Base-by-base conservation (phyloP, 2,888 invertebrate genomes). In the Aleiodes testaceus region DNA sequence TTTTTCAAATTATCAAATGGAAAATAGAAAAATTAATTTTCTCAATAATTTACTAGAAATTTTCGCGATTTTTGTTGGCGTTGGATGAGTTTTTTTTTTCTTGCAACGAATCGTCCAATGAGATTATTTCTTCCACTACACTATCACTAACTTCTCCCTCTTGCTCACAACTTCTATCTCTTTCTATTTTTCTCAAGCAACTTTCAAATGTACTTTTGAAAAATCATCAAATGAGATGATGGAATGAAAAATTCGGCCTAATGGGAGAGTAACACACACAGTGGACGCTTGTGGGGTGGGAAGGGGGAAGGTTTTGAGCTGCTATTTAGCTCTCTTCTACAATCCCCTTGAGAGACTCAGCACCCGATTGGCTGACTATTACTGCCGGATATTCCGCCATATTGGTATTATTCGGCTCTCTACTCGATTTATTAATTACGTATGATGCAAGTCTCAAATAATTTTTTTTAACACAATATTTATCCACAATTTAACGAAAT, bases 281-380 rank as follows among this genome's bases (percentile, higher is more conserved):
- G 91, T 90, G 91, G 92, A 92, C 92, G 92, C 92, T 92, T 92
- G 90, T 90, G 84, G 87, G 87, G 88, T 87, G 90, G 89, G 90
- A 91, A 30, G 36, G 14, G 55, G 59, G 36, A 18, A 16, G 53
- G 26, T 22, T 50, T 50, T 50, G 18, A 18, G 59, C 18, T 59
- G 18, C 91, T 91, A 91, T 85, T 88, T 90, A 90, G 90, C 90
- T 90, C 90, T 89, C 49, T 50, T 66, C 90, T 89, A 89, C 89
- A 89, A 52, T 26, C 55, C 71, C 44, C 22, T 20, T 61, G 72
- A 89, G 87, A 89, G 91, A 91, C 90, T 90, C 89, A 88, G 89
- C 88, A 89, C 91, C 90, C 90, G 89, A 93, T 93, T 93, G 93
- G 93, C 90, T 89, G 16, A 30, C 16, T 18, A 14, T 20, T 18